phyloP scores from a whole-genome alignment of 2,113 vertebrate species.

The Anhinga rufa region DNA sequence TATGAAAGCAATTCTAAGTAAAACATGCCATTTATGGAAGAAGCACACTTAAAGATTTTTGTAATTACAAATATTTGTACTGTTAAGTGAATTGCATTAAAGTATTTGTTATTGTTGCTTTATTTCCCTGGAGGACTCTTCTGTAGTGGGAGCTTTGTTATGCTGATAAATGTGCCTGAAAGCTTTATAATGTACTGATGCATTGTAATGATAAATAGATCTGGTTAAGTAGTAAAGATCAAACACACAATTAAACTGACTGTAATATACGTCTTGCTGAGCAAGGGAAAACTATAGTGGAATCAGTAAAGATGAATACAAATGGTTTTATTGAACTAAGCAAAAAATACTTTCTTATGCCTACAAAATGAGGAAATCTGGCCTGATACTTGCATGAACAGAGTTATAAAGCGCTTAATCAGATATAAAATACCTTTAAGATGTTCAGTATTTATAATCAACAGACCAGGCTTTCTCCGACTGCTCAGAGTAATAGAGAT shows the following conservation, averaged over 20 bases:
- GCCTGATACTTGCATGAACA: not conserved
- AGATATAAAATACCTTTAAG: not conserved
- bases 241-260: slow-evolving; percentile 62
- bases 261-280: slow-evolving; percentile 65
- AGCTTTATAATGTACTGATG: slow-evolving; percentile 62
- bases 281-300: slow-evolving; percentile 41
- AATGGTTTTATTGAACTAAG: slow-evolving; percentile 39
- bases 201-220: slow-evolving; percentile 65
- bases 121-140: slow-evolving; percentile 59
- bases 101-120: slow-evolving; percentile 45
- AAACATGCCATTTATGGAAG: slow-evolving; percentile 25
- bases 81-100: slow-evolving; percentile 54
- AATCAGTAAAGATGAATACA: slow-evolving; percentile 50
- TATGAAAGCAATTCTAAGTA: slow-evolving; percentile 42
- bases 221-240: slow-evolving; percentile 58
- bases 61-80: slow-evolving; percentile 63
- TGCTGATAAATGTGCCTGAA: slow-evolving; percentile 54
- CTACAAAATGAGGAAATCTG: not conserved
- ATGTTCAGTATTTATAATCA: not conserved
- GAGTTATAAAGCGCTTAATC: not conserved
- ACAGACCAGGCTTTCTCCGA: not conserved
- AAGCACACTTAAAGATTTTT: slow-evolving; percentile 46
- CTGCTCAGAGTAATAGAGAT: not conserved
- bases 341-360: slow-evolving; percentile 11
- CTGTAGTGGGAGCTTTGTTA: slow-evolving; percentile 42